Conservation (phyloP, 1,140 invertebrate species). For the Oryzaephilus surinamensis region DNA sequence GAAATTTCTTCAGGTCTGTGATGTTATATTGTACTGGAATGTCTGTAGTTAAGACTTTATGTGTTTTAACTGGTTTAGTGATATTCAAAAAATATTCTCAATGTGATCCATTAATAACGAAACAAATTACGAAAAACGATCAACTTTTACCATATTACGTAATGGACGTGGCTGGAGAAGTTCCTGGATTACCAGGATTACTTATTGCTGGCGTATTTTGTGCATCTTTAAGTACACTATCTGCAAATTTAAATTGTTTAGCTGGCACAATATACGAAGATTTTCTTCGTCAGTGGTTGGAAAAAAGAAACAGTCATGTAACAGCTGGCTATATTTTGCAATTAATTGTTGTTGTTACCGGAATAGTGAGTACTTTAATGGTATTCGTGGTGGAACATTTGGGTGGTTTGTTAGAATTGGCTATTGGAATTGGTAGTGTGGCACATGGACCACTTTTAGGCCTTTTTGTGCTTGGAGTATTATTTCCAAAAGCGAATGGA, state of each 20-base stretch:
- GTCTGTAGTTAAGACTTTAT: constrained; percentile 37
- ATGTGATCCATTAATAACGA: constrained; percentile 56
- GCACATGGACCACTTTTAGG: constrained; percentile 53
- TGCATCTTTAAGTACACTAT: constrained; percentile 53
- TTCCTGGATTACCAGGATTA: constrained; percentile 47
- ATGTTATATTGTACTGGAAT: constrained; percentile 37
- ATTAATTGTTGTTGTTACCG: constrained; percentile 46
- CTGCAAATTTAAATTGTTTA: constrained; percentile 52
- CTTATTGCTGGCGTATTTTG: constrained; percentile 56
- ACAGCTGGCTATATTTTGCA: constrained; percentile 43
- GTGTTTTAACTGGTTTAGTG: constrained; percentile 55
- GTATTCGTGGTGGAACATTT: constrained; percentile 51
- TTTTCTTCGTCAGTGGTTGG: constrained; percentile 40
- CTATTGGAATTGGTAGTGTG: constrained; percentile 50
- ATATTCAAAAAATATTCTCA: constrained; percentile 61
- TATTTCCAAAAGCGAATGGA: constrained; percentile 51
- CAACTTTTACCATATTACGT: constrained; percentile 45
- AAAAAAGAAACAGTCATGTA: constrained; percentile 36
- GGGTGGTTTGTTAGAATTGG: constrained; percentile 49
- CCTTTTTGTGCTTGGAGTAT: constrained; percentile 54
- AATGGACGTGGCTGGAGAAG: constrained; percentile 40
- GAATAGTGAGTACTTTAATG: constrained; percentile 44
- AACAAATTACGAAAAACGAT: constrained; percentile 39
- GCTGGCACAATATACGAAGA: constrained; percentile 59
- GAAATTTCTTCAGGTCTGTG: constrained; percentile 25